These are phyloP conservation scores for Dorcus parallelipipedus DNA, from an alignment of 2,888 invertebrate genomes.

Conservation along the genomic window DNA sequence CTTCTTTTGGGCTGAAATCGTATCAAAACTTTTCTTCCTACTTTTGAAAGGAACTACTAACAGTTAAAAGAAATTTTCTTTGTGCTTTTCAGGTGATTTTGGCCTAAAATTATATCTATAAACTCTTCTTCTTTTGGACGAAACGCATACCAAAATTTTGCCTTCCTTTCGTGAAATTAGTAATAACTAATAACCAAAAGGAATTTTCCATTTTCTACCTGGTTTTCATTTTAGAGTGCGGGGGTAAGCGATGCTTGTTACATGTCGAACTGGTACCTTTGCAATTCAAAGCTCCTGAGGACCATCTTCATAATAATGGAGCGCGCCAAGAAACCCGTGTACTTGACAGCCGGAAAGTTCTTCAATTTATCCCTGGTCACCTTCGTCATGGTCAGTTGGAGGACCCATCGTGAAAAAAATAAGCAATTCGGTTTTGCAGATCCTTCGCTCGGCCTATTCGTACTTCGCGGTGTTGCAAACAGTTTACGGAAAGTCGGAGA, in stretches of 20 bases:
- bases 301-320: slow-evolving; percentile 25
- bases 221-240: slow-evolving; percentile 21
- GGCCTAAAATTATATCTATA: too few relatives aligned
- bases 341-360: slow-evolving; percentile 23
- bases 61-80: too few relatives aligned
- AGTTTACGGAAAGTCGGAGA: background rate
- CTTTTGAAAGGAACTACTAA: too few relatives aligned
- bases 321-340: slow-evolving; percentile 22
- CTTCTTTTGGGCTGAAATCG: too few relatives aligned
- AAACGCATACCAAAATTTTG: too few relatives aligned
- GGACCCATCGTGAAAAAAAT: background rate
- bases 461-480: slow-evolving; percentile 11
- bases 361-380: slow-evolving; percentile 20
- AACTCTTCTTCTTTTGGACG: too few relatives aligned
- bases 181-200: too few relatives aligned
- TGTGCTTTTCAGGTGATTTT: too few relatives aligned
- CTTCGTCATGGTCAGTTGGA: slow-evolving; percentile 20
- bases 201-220: too few relatives aligned
- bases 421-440: background rate
- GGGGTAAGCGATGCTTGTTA: slow-evolving; percentile 22
- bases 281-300: slow-evolving; percentile 11
- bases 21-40: too few relatives aligned
- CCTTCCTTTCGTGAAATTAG: too few relatives aligned
- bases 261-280: slow-evolving; percentile 24
- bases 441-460: slow-evolving; percentile 10